Evolutionary conservation across 2,113 vertebrate genomes (phyloP).

Genomic region (Gavia stellata): DNA sequence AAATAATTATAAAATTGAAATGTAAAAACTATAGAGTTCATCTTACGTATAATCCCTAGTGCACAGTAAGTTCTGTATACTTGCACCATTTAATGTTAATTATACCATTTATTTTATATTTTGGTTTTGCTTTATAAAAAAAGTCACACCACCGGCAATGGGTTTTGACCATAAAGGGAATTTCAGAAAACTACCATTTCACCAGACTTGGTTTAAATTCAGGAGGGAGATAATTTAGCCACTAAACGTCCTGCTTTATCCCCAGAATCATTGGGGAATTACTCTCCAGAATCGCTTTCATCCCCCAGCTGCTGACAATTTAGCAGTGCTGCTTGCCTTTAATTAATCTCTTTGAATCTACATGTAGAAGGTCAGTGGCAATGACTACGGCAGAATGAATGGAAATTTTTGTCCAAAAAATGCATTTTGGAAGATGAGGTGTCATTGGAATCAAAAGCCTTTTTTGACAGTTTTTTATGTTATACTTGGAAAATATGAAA

Average conservation of each 20-base stretch:
- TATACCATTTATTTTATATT: slow-evolving; percentile 8
- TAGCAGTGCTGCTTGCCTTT: slow-evolving; percentile 17
- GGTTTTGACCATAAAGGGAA: not conserved
- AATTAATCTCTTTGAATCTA: slow-evolving; percentile 52
- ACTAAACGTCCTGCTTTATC: slow-evolving; percentile 30
- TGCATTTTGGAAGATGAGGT: not conserved
- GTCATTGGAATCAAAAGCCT: not conserved
- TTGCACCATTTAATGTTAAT: slow-evolving; percentile 24
- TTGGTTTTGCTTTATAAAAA: slow-evolving; percentile 3
- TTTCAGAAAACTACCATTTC: not conserved
- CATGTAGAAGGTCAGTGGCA: slow-evolving; percentile 30
- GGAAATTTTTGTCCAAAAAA: not conserved
- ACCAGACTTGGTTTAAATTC: slow-evolving; percentile 7
- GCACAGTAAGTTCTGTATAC: not conserved
- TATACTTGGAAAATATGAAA: not conserved
- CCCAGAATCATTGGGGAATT: not conserved
- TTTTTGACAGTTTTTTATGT: not conserved
- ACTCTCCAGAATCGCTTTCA: slow-evolving; percentile 12
- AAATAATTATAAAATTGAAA: slow-evolving; percentile 43
- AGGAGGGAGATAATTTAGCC: slow-evolving; percentile 34
- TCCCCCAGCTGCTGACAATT: slow-evolving; percentile 54
- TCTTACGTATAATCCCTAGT: slow-evolving; percentile 2
- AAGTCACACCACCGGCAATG: not conserved
- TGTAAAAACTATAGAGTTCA: slow-evolving; percentile 41
- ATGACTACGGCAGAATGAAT: not conserved